A percentile compares a stretch with the other conserved stretches of the same genome.
Evolutionary conservation across 2,113 vertebrate genomes (phyloP).

Genomic region (Pangasianodon hypophthalmus): DNA sequence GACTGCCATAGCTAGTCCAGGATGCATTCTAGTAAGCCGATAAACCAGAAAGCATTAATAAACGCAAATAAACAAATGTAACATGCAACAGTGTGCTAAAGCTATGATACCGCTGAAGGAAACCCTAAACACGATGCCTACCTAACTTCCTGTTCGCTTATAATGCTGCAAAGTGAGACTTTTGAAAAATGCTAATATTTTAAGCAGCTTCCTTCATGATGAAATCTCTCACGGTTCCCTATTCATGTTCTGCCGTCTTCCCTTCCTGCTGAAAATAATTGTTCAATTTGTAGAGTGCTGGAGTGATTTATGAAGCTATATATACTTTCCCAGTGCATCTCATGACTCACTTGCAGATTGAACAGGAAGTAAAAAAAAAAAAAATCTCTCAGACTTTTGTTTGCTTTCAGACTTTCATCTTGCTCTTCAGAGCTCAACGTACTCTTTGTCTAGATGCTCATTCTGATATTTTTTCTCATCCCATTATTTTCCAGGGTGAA

Average conservation of each 20-base stretch:
- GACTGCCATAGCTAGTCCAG: background rate
- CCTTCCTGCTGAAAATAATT: constrained; percentile 1
- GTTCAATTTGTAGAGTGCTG: constrained; percentile 15
- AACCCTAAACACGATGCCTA: background rate
- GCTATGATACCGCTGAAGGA: background rate
- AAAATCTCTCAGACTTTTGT: background rate
- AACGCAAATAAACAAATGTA: background rate
- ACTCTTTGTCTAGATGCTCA: constrained; percentile 21
- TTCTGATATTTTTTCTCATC: background rate
- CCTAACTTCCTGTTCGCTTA: background rate
- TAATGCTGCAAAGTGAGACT: background rate
- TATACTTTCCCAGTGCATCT: background rate
- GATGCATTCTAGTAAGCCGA: background rate
- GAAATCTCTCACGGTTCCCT: background rate
- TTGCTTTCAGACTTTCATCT: constrained; percentile 22
- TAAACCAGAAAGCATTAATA: background rate
- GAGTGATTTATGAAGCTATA: constrained; percentile 25
- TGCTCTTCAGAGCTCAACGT: background rate
- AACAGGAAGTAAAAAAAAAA: constrained; percentile 8
- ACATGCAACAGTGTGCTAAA: background rate
- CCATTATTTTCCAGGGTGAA: constrained; percentile 18
- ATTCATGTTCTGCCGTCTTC: background rate
- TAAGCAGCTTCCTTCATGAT: background rate
- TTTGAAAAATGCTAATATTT: background rate
- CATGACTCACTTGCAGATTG: constrained; percentile 19